Evolutionary conservation across 2,888 invertebrate species (phyloP), one percentile per base, ranked within the genome.

Genomic region (Synanthedon formicaeformis): DNA sequence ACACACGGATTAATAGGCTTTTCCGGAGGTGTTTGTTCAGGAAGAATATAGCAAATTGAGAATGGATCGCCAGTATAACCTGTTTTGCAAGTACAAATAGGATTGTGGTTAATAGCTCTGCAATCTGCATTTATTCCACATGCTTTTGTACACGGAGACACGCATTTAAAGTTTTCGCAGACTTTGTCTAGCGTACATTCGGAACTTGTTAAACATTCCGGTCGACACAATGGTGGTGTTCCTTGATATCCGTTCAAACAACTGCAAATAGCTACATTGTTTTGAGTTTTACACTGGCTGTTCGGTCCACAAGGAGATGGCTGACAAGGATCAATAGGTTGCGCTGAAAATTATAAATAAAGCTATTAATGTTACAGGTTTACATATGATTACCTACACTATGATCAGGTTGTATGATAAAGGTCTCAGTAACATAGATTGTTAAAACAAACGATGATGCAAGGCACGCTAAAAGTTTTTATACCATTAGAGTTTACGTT

Each of bases 231-330:
- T 53, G 92, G 92, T 56, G 93, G 93, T 55, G 90, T 88, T 50
- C 93, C 93, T 60, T 90, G 88, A 66, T 91, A 93, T 41, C 88
- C 90, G 52, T 88, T 89, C 51, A 91, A 71, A 69, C 94, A 94
- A n/a, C 91, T 91, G 72, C 94, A 94, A 52, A 92, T 89, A n/a
- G 91, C 91, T 71, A 91, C 74, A 50, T 81, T 81, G 64, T 89
- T 89, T 59, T 87, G 81, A 56, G 86, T 79, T 63, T 81, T 87
- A 69, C 91, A 92, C 65, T 89, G 88, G 56, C 91, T 90, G 71
- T 94, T 93, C 12, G 94, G 90, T 40, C 95, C 95, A 72, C 95
- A 95, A 3, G 94, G 94, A 40, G 93, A 92, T 50, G 95, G 95
- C 61, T 91, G 79, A 67, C 91, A 91, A 1, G 89, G 84, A 45